Conservation (phyloP, 1,140 invertebrate species). For the Polypedilum vanderplanki region DNA sequence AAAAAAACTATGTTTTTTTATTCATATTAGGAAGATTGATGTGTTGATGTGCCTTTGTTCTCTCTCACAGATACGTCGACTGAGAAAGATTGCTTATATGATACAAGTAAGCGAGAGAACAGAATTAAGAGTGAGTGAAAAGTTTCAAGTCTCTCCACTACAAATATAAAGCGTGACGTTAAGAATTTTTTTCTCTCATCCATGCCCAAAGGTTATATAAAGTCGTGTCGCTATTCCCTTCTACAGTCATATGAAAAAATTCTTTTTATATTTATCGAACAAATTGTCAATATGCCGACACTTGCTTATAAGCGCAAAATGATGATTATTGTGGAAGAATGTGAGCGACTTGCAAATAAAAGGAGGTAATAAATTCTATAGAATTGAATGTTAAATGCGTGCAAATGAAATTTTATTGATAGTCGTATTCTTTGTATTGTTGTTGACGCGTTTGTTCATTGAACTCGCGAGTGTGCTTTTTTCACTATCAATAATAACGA, state of each 20-base stretch:
- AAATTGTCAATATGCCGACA: not conserved
- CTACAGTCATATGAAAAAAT: not conserved
- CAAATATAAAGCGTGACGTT: not conserved
- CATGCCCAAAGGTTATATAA: slow-evolving; percentile 7
- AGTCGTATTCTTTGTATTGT: not conserved
- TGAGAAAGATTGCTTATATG: too few relatives aligned
- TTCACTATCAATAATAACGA: not conserved
- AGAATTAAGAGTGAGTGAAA: too few relatives aligned
- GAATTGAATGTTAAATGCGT: not conserved
- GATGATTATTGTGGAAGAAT: not conserved
- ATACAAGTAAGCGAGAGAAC: too few relatives aligned
- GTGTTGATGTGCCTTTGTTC: not conserved
- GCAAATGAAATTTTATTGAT: not conserved
- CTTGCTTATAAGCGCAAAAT: not conserved
- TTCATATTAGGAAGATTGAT: not conserved
- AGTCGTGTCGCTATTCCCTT: not conserved
- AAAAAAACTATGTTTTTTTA: not conserved
- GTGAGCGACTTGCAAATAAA: not conserved
- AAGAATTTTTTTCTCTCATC: not conserved
- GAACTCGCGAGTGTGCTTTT: not conserved
- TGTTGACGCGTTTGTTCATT: not conserved
- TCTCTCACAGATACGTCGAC: too few relatives aligned
- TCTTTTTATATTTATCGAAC: not conserved
- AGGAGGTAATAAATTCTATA: not conserved
- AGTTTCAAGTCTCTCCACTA: not conserved